Evolutionary conservation across 1,140 invertebrate species (phyloP).

Genomic region (Aphaenogaster floridana): DNA sequence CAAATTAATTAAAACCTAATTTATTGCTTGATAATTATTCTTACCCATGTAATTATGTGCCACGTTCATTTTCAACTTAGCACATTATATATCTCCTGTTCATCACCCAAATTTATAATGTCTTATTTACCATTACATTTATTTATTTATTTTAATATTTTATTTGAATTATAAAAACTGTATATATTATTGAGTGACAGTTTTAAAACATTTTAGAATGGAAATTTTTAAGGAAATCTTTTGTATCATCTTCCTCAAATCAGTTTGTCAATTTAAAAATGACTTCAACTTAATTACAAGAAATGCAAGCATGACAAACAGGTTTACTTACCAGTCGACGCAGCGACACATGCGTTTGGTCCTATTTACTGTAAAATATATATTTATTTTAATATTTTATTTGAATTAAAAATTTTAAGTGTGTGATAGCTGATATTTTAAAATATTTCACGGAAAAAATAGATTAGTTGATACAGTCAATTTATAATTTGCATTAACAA

Average conservation of each 20-base stretch:
- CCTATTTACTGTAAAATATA: too few relatives aligned
- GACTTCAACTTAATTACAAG: background rate
- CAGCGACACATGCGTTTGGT: too few relatives aligned
- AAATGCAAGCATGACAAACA: background rate
- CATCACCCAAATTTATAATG: background rate
- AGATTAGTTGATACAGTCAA: too few relatives aligned
- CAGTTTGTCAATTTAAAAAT: background rate
- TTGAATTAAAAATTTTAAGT: too few relatives aligned
- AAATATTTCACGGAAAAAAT: too few relatives aligned
- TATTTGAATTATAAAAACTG: background rate
- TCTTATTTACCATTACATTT: background rate
- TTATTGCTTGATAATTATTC: background rate
- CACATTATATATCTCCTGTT: background rate
- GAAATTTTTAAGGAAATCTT: background rate
- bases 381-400: too few relatives aligned
- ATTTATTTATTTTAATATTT: constrained; percentile 19
- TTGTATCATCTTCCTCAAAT: background rate
- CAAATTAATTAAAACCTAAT: background rate
- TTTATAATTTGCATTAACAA: too few relatives aligned
- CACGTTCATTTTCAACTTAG: background rate
- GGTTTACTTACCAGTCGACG: background rate
- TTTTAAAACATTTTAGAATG: background rate
- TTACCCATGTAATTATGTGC: background rate
- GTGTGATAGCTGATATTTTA: too few relatives aligned
- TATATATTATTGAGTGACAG: too few relatives aligned